Percentiles rank a stretch among this genome's conserved stretches.
phyloP scores from a whole-genome alignment of 1,140 invertebrate species.

The Andrena cerasifolii region DNA sequence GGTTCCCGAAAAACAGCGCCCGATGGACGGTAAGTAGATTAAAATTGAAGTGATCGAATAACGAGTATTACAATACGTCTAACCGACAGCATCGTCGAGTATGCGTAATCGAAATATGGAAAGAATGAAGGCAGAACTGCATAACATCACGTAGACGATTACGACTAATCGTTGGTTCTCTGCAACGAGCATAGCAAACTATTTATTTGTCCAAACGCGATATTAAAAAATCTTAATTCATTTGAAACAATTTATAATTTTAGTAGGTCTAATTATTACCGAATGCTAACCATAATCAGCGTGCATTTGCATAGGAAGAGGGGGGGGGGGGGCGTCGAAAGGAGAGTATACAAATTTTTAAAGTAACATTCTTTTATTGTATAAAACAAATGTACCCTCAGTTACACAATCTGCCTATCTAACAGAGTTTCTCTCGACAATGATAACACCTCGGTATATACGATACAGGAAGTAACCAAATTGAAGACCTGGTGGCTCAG shows the following conservation, averaged over 20 bases:
- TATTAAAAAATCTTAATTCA: too few relatives aligned
- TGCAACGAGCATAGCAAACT: too few relatives aligned
- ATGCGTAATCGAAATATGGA: neutral
- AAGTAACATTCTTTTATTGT: constrained; percentile 38
- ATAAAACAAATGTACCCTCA: constrained; percentile 36
- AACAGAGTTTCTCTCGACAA: neutral
- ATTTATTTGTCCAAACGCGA: too few relatives aligned
- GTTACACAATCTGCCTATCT: neutral
- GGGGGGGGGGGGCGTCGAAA: too few relatives aligned
- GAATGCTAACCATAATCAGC: too few relatives aligned
- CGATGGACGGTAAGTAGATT: neutral
- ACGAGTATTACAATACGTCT: neutral
- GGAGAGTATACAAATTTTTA: too few relatives aligned
- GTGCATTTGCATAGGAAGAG: too few relatives aligned
- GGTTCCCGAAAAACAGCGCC: too few relatives aligned
- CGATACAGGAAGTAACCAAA: neutral
- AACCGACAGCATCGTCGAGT: neutral
- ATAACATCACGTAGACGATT: neutral
- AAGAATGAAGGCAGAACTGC: neutral
- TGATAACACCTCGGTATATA: constrained; percentile 25
- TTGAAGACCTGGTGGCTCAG: constrained; percentile 29
- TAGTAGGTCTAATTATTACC: too few relatives aligned
- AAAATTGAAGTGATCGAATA: neutral
- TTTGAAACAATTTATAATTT: too few relatives aligned
- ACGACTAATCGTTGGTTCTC: neutral